Evolutionary conservation across 2,888 invertebrate species (phyloP).

Genomic region (Pristionchus japonicus): DNA sequence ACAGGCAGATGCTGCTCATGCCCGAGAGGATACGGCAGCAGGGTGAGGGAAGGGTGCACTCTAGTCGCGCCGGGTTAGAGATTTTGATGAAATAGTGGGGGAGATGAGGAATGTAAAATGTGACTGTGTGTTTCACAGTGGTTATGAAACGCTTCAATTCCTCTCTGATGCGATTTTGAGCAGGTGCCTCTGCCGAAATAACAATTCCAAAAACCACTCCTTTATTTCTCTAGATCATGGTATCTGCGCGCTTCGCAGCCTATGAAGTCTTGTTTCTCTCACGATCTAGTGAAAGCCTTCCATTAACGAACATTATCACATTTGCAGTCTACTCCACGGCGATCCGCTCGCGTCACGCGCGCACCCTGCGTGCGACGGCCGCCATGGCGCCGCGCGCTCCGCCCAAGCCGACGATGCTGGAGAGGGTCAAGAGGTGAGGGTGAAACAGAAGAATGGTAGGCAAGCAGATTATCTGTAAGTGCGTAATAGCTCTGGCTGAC

Average conservation of each 20-base stretch:
- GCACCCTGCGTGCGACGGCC: constrained; percentile 40
- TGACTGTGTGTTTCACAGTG: background rate
- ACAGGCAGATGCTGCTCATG: constrained; percentile 53
- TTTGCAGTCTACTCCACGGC: constrained; percentile 47
- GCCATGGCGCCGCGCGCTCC: background rate
- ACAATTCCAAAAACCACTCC: no score
- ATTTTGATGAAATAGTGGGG: background rate
- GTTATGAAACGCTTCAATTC: background rate
- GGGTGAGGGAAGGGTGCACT: constrained; percentile 45
- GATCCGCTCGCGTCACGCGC: constrained; percentile 45
- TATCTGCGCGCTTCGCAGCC: no score
- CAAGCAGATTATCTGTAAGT: no score
- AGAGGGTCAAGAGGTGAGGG: constrained; percentile 20
- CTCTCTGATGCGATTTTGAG: no score
- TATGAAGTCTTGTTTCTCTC: no score
- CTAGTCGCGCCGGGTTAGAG: no score
- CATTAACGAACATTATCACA: background rate
- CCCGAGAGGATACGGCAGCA: constrained; percentile 51
- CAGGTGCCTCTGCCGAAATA: no score
- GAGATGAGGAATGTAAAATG: no score
- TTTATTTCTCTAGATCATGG: no score
- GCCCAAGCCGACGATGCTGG: background rate
- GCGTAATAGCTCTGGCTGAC: no score
- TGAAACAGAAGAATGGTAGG: no score
- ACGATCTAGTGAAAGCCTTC: no score